These are phyloP conservation scores for Alcedo quadribrachys DNA, from an alignment of 2,797 vertebrate species.

Conservation along the genomic window DNA sequence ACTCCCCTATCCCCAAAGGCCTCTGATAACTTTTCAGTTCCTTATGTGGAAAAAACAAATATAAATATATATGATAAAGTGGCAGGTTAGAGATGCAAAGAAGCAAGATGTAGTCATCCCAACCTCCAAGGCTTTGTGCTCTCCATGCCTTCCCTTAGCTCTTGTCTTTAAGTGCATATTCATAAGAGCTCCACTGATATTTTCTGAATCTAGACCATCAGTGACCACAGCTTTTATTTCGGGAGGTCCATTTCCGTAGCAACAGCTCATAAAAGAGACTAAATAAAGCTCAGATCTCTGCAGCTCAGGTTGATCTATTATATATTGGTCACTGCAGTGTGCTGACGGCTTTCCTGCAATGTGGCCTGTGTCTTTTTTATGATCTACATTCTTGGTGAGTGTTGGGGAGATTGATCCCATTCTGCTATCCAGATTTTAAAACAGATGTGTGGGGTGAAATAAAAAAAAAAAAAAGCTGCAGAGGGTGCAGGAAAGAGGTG, in stretches of 20 bases:
- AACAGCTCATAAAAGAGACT: slow-evolving; percentile 37
- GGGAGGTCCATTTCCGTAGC: neutral
- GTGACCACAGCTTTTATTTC: neutral
- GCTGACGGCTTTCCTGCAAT: slow-evolving; percentile 64
- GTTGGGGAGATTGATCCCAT: slow-evolving; percentile 66
- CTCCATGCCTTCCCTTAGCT: neutral
- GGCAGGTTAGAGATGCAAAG: neutral
- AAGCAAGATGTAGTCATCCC: neutral
- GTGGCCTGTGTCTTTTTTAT: slow-evolving; percentile 69
- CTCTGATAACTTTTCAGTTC: neutral
- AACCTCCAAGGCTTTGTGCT: neutral
- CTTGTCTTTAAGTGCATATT: neutral
- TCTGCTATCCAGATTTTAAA: slow-evolving; percentile 57
- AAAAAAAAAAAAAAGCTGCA: neutral
- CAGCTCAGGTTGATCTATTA: neutral
- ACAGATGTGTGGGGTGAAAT: slow-evolving; percentile 29
- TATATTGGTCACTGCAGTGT: neutral
- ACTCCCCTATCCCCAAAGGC: neutral
- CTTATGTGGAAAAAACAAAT: neutral
- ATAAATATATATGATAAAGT: rapidly evolving
- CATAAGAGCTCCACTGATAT: neutral
- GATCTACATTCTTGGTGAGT: slow-evolving; percentile 66
- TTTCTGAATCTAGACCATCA: neutral
- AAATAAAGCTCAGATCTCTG: neutral
- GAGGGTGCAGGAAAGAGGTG: neutral